These are phyloP conservation scores for Datnioides undecimradiatus DNA, from an alignment of 2,113 vertebrate species.

Conservation along the genomic window DNA sequence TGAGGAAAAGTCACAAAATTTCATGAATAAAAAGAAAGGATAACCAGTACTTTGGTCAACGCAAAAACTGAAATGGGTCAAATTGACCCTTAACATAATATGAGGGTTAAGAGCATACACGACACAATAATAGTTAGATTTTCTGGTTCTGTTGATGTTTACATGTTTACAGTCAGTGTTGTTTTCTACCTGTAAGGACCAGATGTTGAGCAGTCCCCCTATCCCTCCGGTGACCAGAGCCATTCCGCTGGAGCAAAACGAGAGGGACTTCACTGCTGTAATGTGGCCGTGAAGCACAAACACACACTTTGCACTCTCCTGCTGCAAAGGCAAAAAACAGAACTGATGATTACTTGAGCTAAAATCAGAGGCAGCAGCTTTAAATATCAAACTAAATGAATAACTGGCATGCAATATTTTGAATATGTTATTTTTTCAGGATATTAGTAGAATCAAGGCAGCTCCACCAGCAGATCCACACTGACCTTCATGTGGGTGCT, in stretches of 20 bases:
- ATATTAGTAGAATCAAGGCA: not conserved
- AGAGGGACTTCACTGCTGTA: conserved; percentile 84
- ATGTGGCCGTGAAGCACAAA: conserved; percentile 86
- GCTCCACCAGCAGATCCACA: conserved; percentile 17
- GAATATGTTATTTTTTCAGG: not conserved
- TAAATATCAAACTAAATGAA: not conserved
- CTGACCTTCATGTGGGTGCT: conserved; percentile 75
- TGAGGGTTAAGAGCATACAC: too few species aligned
- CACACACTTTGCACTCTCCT: conserved; percentile 80
- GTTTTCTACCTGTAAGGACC: conserved; percentile 84
- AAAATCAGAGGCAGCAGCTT: not conserved
- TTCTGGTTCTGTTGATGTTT: not conserved
- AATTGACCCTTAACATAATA: too few species aligned
- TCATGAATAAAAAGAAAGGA: too few species aligned
- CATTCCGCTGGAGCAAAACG: conserved; percentile 84
- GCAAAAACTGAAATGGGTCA: too few species aligned
- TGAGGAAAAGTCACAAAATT: too few species aligned
- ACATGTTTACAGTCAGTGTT: not conserved
- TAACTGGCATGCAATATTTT: not conserved
- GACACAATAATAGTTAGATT: not conserved
- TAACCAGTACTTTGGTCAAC: too few species aligned
- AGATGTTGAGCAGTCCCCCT: conserved; percentile 87
- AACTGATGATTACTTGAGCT: not conserved
- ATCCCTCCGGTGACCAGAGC: conserved; percentile 85
- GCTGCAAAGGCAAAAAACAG: conserved; percentile 46